Percentiles rank a stretch among this genome's conserved stretches.
These are phyloP conservation scores for Mythimna ferrago DNA, from an alignment of 2,888 invertebrate genomes.

Conservation along the genomic window DNA sequence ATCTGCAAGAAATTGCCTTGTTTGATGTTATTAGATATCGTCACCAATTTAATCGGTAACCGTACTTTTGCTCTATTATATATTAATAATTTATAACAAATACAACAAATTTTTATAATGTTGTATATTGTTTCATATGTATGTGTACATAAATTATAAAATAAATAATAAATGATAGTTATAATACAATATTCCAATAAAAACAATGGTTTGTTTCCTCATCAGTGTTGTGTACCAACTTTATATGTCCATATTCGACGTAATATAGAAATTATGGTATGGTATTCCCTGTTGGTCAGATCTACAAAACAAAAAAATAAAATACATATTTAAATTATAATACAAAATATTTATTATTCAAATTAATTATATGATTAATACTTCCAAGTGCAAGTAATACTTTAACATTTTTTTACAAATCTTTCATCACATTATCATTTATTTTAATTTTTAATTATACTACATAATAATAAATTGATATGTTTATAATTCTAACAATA, in stretches of 20 bases:
- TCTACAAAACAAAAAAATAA: constrained; percentile 37
- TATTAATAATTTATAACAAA: too few species aligned
- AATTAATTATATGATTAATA: constrained; percentile 26
- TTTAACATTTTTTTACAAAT: constrained; percentile 24
- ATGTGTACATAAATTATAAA: too few species aligned
- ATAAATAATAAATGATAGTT: too few species aligned
- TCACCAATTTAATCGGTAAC: too few species aligned
- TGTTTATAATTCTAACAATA: constrained; percentile 53
- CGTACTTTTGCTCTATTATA: too few species aligned
- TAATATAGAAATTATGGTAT: neutral
- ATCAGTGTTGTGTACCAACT: neutral
- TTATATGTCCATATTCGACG: neutral
- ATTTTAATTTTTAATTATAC: constrained; percentile 10
- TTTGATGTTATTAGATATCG: too few species aligned
- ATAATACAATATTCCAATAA: neutral
- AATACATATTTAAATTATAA: constrained; percentile 34
- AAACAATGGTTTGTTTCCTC: neutral
- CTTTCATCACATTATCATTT: constrained; percentile 26
- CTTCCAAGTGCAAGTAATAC: constrained; percentile 45
- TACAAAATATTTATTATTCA: constrained; percentile 64
- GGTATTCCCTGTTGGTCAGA: neutral
- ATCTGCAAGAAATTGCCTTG: too few species aligned
- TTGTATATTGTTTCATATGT: too few species aligned
- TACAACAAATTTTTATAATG: too few species aligned
- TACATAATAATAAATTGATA: constrained; percentile 54